A percentile compares a stretch with the other conserved stretches of the same genome.
Conservation (phyloP, 2,113 vertebrate genomes). For the Glaucidium brasilianum region DNA sequence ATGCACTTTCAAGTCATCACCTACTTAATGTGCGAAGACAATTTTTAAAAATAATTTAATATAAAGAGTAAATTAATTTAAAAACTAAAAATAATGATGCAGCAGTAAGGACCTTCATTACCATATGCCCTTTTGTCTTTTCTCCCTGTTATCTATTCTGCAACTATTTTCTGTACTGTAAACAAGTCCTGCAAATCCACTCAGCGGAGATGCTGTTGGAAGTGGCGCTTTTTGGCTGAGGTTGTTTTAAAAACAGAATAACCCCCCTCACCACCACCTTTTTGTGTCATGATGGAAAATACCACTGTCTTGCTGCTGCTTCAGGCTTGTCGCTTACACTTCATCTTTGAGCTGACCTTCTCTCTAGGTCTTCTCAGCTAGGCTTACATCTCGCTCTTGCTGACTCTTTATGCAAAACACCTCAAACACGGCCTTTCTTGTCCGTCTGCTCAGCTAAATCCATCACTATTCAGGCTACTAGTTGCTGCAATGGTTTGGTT, state of each 20-base stretch:
- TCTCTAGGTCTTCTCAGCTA: neutral
- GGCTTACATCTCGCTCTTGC: neutral
- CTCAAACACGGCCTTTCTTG: neutral
- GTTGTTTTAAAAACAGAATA: neutral
- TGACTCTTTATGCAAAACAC: neutral
- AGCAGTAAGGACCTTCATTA: neutral
- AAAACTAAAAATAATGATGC: constrained; percentile 41
- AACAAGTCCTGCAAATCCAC: neutral
- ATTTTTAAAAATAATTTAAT: constrained; percentile 1
- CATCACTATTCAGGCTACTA: neutral
- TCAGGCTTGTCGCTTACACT: neutral
- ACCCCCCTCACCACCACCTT: neutral
- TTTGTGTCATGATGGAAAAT: neutral
- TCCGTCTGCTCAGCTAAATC: neutral
- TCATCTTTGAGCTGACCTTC: neutral
- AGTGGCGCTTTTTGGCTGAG: neutral
- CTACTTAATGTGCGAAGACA: constrained; percentile 22
- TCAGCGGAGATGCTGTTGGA: neutral
- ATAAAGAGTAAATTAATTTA: constrained; percentile 37
- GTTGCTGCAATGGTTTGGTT: neutral
- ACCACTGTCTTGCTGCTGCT: neutral
- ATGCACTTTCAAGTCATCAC: neutral
- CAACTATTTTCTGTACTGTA: neutral
- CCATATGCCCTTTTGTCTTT: neutral
- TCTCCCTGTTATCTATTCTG: neutral